Evolutionary conservation across 2,888 invertebrate genomes (phyloP), one percentile per base, ranked within the genome.

Genomic region (Pristionchus fissidentatus): DNA sequence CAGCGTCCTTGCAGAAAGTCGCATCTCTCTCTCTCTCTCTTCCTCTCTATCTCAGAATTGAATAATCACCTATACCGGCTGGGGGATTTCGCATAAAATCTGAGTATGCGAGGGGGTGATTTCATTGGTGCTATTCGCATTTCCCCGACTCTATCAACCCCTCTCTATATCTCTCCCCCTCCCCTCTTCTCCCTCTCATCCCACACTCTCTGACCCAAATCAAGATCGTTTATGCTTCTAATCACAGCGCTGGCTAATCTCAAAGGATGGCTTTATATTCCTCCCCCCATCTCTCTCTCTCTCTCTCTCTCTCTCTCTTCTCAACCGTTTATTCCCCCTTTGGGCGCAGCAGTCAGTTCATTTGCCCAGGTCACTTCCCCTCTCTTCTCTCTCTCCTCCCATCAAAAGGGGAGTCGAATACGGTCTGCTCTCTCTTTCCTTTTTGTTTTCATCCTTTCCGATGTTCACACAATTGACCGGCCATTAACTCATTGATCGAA

Each of bases 151-250:
- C 46, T 77, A 32, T 77, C 46, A 32, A 32, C 49, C 10, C 10
- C 10, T 49, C 49, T 49, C 19, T 49, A 49, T 26, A 29, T 77
- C 75, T 13, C 49, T 49, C 32, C 15, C 29, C 32, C 19, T 19
- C 49, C 19, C 49, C 49, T 49, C 49, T 49, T 49, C 26, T 49
- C 49, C 49, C 41, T 73, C 49, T 77, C 19, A 32, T 32, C 75
- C 49, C 75, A 49, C 75, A 41, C 46, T 32, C 35, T 41, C 75
- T 49, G 75, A 49, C 75, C 49, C 75, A 70, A 70, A 70, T 70
- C 70, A 41, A 70, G 70, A 70, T 70, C 70, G 70, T 70, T 66
- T 70, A 70, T 70, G 70, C 70, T 70, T 70, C 70, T 70, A 70
- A 70, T 70, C 70, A 70, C 41, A 70, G n/a, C n/a, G n/a, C 35